Percentiles rank a stretch among this genome's conserved stretches.
These are phyloP conservation scores for Calliphora vomitoria DNA, from an alignment of 2,888 invertebrate genomes.

Conservation along the genomic window DNA sequence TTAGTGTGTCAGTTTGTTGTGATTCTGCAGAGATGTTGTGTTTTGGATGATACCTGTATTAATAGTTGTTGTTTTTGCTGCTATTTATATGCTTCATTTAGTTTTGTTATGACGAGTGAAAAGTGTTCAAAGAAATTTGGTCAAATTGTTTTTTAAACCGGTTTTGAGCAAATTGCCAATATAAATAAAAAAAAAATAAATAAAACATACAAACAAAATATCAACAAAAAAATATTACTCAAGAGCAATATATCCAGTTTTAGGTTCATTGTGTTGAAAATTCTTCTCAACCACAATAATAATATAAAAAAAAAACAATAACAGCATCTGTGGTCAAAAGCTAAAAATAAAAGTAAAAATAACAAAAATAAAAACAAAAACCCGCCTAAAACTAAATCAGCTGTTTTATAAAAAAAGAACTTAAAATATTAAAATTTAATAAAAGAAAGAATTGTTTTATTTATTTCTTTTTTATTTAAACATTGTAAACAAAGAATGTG, in stretches of 20 bases:
- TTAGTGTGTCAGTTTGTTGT: background rate
- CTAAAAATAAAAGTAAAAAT: slow-evolving; percentile 21
- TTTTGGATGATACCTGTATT: slow-evolving; percentile 32
- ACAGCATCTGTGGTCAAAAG: slow-evolving; percentile 27
- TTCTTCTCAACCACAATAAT: background rate
- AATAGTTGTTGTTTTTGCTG: background rate
- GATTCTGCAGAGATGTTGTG: slow-evolving; percentile 22
- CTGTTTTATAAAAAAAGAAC: slow-evolving; percentile 20
- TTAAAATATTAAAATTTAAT: background rate
- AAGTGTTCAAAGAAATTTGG: slow-evolving; percentile 33
- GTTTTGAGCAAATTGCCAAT: slow-evolving; percentile 50
- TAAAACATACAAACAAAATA: slow-evolving; percentile 15
- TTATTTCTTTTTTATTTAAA: background rate
- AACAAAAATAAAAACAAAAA: background rate
- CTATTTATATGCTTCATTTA: background rate
- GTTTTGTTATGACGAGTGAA: background rate
- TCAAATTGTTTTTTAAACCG: slow-evolving; percentile 53
- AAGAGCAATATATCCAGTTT: slow-evolving; percentile 62
- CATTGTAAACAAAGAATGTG: slow-evolving; percentile 17
- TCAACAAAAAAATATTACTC: slow-evolving; percentile 1
- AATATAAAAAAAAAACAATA: slow-evolving; percentile 19
- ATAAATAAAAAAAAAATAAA: background rate
- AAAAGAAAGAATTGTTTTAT: slow-evolving; percentile 1
- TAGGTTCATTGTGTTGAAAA: background rate
- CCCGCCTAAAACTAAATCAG: slow-evolving; percentile 25